A percentile compares a stretch with the other conserved stretches of the same genome.
Conservation (phyloP, 2,888 invertebrate species). For the Mylabris sibirica region DNA sequence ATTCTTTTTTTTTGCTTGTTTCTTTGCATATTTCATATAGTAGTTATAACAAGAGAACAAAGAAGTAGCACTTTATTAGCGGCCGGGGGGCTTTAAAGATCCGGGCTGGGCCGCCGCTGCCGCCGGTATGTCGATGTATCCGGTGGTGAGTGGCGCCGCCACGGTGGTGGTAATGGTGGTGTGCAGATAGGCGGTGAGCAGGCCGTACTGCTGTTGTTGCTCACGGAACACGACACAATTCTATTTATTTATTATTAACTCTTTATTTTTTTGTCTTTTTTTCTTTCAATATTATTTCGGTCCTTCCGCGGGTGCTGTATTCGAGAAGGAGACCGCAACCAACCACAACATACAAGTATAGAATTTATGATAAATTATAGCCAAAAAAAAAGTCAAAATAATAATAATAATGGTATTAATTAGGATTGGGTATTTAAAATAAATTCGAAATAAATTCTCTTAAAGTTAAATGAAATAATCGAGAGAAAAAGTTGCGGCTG, state of each 20-base stretch:
- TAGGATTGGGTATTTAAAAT: conserved; percentile 19
- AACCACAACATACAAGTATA: conserved; percentile 58
- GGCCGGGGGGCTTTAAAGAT: conserved; percentile 19
- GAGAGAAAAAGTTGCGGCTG: conserved; percentile 55
- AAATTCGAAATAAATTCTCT: conserved; percentile 30
- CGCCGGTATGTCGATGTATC: conserved; percentile 49
- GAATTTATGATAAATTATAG: not conserved
- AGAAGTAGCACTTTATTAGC: conserved; percentile 46
- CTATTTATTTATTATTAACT: conserved; percentile 17
- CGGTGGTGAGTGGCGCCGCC: conserved; percentile 57
- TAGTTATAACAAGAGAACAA: not conserved
- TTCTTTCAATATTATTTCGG: conserved; percentile 57
- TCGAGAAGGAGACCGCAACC: conserved; percentile 79
- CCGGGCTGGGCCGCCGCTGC: conserved; percentile 9
- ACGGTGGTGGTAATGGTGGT: conserved; percentile 50
- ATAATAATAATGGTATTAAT: not conserved
- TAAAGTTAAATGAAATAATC: conserved; percentile 23
- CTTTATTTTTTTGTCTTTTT: conserved; percentile 14
- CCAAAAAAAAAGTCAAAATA: not conserved
- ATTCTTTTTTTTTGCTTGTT: not conserved
- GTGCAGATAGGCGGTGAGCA: conserved; percentile 66
- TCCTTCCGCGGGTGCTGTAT: conserved; percentile 85
- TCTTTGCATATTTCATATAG: not conserved
- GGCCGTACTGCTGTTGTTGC: conserved; percentile 63
- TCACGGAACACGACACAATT: conserved; percentile 58